These are phyloP conservation scores for human (Homo sapiens) DNA, from an alignment of 2,113 vertebrate species.

Conservation along the genomic window DNA sequence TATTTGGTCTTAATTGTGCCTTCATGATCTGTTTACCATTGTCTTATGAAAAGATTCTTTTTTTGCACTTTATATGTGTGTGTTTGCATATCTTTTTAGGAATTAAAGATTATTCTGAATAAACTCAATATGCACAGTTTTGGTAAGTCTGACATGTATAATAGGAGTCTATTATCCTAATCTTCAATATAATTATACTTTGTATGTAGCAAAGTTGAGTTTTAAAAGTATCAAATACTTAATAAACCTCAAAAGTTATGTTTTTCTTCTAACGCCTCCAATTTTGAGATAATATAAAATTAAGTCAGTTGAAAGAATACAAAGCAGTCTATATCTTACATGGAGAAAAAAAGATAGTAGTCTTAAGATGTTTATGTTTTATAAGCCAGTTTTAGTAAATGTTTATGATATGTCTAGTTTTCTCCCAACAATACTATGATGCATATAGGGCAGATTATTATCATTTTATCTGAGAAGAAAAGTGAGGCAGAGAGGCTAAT, in stretches of 20 bases:
- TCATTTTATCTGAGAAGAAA: slow-evolving; percentile 29
- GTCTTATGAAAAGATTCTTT: slow-evolving; percentile 6
- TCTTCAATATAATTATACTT: slow-evolving; percentile 45
- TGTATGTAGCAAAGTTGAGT: background rate
- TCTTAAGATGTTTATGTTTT: background rate
- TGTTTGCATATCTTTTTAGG: background rate
- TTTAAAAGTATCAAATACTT: slow-evolving; percentile 4
- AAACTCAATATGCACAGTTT: background rate
- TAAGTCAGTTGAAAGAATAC: background rate
- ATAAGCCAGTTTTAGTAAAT: slow-evolving; percentile 31
- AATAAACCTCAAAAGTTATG: background rate
- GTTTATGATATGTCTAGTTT: background rate
- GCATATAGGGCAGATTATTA: background rate
- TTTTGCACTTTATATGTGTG: background rate
- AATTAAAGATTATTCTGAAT: slow-evolving; percentile 42
- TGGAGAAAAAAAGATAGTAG: background rate
- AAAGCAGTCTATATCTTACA: background rate
- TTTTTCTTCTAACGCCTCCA: background rate
- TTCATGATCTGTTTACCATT: slow-evolving; percentile 9
- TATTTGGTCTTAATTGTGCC: background rate
- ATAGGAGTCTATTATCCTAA: slow-evolving; percentile 1
- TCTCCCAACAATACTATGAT: background rate
- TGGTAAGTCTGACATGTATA: slow-evolving; percentile 13
- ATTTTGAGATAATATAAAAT: slow-evolving; percentile 51
- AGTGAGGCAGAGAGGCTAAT: background rate